Conservation (phyloP, 2,113 vertebrate genomes). For the Eptesicus fuscus region DNA sequence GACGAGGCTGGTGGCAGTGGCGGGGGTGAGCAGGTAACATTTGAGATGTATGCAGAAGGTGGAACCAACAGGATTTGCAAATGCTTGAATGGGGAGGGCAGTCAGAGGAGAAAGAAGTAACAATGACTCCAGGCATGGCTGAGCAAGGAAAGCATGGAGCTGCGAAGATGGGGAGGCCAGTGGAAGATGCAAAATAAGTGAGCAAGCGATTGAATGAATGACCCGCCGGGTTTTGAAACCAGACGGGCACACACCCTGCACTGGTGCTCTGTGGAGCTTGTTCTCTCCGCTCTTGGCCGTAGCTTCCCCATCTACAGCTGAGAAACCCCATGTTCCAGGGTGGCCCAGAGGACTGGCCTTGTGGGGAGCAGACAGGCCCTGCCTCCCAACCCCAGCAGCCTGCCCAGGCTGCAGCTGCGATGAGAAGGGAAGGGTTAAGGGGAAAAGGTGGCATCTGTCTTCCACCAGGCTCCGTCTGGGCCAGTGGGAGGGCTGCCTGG, state of each 20-base stretch:
- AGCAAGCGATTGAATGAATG: not conserved
- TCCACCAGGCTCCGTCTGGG: not conserved
- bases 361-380: not conserved
- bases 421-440: not conserved
- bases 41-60: not conserved
- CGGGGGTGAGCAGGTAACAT: not conserved
- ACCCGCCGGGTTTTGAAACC: not conserved
- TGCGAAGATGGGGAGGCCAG: not conserved
- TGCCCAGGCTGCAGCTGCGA: not conserved
- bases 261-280: not conserved
- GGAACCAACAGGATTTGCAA: not conserved
- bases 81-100: not conserved
- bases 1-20: not conserved
- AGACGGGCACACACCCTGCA: not conserved
- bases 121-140: not conserved
- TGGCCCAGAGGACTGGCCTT: not conserved
- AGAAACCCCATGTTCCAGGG: not conserved
- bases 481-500: not conserved
- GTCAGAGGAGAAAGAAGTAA: not conserved
- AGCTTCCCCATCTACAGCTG: not conserved
- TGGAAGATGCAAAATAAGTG: not conserved
- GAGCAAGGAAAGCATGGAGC: not conserved
- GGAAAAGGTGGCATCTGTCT: not conserved
- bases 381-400: not conserved
- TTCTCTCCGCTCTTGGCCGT: not conserved